Base-by-base conservation (phyloP, 2,113 vertebrate genomes). In the Tenrec ecaudatus region DNA sequence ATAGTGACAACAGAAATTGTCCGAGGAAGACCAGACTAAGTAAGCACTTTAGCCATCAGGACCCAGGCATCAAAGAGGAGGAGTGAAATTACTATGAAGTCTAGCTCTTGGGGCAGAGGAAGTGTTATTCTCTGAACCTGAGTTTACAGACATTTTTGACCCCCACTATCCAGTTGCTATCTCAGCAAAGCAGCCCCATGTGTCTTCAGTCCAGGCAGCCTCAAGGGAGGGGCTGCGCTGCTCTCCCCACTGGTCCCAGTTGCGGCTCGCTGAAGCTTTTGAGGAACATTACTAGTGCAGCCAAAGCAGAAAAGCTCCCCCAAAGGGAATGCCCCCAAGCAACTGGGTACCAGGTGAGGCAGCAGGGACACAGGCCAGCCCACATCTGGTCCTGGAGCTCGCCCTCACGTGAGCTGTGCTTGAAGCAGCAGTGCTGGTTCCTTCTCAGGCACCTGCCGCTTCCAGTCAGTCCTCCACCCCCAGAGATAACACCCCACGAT, bases 381-480 rank as follows among this genome's bases (percentile, higher is more conserved):
- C 2, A 5, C 12, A 20, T 2, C 20, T 68, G 15, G 2, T 33
- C 8, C 6, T 27, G 60, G 14, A 3, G 14, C 60, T 36, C 31
- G 47, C 38, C 38, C 88, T n/a, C 43, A 25, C 33, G 43, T 57
- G 81, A 36, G n/a, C 75, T 0, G 1, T 53, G 12, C 85, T 83
- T 20, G 4, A 25, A 0, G 81, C 85, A 91, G 89, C 0, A 0
- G 69, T 91, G 6, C 0, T 0, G 0, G 25, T 76, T 77, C 75
- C 84, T 96, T 78, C 89, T 97, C 92, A 53, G 95, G 94, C 0
- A 0, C 93, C 86, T 92, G 38, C 60, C 36, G 0, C 9, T 83
- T 58, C 62, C 76, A 43, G 79, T 86, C 88, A 43, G 14, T 9
- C 2, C 29, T 40, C 58, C 40, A 19, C 17, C 53, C 93, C 57